phyloP scores from a whole-genome alignment of 2,888 invertebrate genomes.

The Nephrocerus scutellatus region DNA sequence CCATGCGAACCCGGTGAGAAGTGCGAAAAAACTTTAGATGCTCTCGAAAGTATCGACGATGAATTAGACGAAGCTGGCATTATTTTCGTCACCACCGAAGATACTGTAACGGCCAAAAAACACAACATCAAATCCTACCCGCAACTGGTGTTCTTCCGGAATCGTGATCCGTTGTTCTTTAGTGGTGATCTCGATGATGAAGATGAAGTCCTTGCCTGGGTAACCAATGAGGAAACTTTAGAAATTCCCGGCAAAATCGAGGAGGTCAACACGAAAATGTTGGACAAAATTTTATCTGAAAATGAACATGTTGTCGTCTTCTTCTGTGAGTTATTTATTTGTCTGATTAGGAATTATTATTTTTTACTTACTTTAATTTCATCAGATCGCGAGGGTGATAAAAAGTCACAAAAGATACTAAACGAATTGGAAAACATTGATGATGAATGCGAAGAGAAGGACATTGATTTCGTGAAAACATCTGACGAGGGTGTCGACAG shows the following conservation, averaged over 20 bases:
- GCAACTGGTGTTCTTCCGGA: constrained; percentile 81
- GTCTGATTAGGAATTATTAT: neutral
- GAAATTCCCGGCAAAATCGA: constrained; percentile 90
- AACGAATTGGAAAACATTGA: constrained; percentile 88
- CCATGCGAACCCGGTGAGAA: constrained; percentile 81
- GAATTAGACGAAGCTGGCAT: constrained; percentile 89
- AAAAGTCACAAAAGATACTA: constrained; percentile 80
- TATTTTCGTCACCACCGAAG: constrained; percentile 89
- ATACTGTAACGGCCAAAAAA: constrained; percentile 70
- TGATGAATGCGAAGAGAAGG: constrained; percentile 85
- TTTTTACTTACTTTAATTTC: constrained; percentile 14
- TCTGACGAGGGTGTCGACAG: constrained; percentile 81
- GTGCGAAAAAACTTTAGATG: constrained; percentile 77
- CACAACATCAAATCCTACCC: constrained; percentile 79
- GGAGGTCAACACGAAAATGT: constrained; percentile 83
- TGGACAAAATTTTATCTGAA: constrained; percentile 81
- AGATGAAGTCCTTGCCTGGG: constrained; percentile 84
- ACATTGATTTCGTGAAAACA: constrained; percentile 86
- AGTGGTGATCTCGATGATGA: constrained; percentile 83
- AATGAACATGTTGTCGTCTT: constrained; percentile 86
- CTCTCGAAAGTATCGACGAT: constrained; percentile 87
- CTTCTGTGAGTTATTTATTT: constrained; percentile 64
- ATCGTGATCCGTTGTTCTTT: constrained; percentile 80
- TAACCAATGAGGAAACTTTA: constrained; percentile 82
- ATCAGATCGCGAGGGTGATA: constrained; percentile 81